phyloP scores from a whole-genome alignment of 2,113 vertebrate species.

The Tretioscincus oriximinensis region DNA sequence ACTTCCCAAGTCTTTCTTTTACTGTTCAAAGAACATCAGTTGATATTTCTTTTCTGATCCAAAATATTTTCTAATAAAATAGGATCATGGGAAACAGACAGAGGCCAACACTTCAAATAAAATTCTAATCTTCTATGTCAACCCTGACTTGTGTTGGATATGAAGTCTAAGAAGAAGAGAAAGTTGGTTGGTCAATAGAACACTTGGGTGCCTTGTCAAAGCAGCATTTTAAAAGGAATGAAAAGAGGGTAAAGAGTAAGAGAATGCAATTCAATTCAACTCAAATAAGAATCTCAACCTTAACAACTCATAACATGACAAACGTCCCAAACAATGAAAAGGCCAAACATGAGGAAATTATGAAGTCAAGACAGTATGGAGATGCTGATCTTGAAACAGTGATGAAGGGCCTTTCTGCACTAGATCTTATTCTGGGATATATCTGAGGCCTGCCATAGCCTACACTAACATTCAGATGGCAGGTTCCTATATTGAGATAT shows the following conservation, averaged over 20 bases:
- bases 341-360: background rate
- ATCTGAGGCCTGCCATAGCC: too few species aligned
- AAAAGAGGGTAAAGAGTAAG: background rate
- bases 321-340: background rate
- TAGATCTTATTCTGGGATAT: too few species aligned
- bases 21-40: background rate
- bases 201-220: background rate
- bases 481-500: too few species aligned
- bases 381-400: background rate
- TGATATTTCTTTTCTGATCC: background rate
- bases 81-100: background rate
- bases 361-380: background rate
- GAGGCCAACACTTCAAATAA: background rate
- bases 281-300: slow-evolving; percentile 23
- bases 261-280: slow-evolving; percentile 45
- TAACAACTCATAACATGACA: slow-evolving; percentile 10
- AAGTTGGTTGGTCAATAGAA: background rate
- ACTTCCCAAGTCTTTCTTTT: background rate
- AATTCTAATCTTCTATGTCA: background rate
- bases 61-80: background rate
- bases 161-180: background rate
- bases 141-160: background rate
- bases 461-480: too few species aligned
- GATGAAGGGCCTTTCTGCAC: too few species aligned
- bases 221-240: background rate